Evolutionary conservation across 1,140 invertebrate species (phyloP), one percentile per base, ranked within the genome.

Genomic region (Calephelis nemesis): DNA sequence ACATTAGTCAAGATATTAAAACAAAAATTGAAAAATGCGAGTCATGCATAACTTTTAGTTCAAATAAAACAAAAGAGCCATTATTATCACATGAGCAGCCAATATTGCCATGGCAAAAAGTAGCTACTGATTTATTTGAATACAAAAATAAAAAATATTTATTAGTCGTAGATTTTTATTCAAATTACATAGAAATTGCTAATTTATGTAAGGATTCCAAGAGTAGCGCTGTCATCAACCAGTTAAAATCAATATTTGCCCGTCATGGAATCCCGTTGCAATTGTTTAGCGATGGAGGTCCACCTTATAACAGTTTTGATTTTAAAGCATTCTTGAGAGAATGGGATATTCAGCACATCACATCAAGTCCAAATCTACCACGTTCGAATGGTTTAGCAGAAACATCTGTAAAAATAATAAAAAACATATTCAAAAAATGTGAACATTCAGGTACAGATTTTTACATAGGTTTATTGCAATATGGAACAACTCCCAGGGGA

Each of bases 371-470:
- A 39, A 62, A 75, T 15, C 62, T 67, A 50, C 62, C 66, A 15
- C 40, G 62, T n/a, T 72, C 70, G 63, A 75, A 75, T 70, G 74
- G 74, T 10, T 54, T 75, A 12, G 63, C 60, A 48, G 74, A 75
- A 45, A 47, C 60, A 15, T 47, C 60, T 47, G 68, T 75, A 63
- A 68, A 68, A 45, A 72, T 68, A 70, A 45, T 63, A 65, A 72
- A 72, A 69, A 52, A 63, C 47, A 69, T 73, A 12, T 62, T 75
- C 40, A 71, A 11, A 15, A 75, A 75, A 52, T 73, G 42, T 67
- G 60, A 75, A 48, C 63, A 69, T 13, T 68, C 63, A 7, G 62
- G 63, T 15, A 69, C 66, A 48, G 74, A 75, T 71, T 63, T 66
- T 48, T 75, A 73, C 62, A 62, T 71, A 50, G 74, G 47, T 48